Evolutionary conservation across 2,113 vertebrate species (phyloP), one percentile per base, ranked within the genome.

Genomic region (Plecotus auritus): DNA sequence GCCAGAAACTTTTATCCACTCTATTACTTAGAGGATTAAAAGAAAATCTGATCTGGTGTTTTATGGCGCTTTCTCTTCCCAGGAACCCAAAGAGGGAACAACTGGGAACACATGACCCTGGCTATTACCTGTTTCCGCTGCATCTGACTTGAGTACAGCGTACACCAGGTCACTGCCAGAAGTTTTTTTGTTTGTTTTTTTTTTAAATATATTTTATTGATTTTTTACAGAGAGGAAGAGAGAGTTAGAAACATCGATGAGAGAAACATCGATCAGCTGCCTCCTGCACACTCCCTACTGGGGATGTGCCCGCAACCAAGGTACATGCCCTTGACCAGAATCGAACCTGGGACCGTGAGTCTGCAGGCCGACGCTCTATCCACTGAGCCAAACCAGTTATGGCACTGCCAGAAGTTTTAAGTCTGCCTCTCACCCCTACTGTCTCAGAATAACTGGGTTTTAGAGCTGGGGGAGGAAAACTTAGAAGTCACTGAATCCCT

Each of bases 1-100:
- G 95, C 87, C 93, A 94, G 92, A 96, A 96, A 95, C 85, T 93
- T 95, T 94, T 93, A 95, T 95, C 88, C 88, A 95, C 91, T 97
- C 94, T 89, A 93, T 89, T 95, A 95, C 94, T 96, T 95, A 92
- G 69, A 86, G 83, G 95, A 97, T 97, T 96, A 97, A 95, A 95
- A 96, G 95, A 96, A 88, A 94, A 96, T 84, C 9, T 92, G 95
- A 97, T 94, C 94, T 95, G 88, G 93, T 96, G 96, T 92, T 98
- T 97, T 97, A 94, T 96, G 95, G 95, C 93, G 77, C 92, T 97
- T 98, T 98, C 88, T 97, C 97, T 94, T 96, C 94, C 56, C 88
- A 97, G 92, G 95, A 95, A 97, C 95, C 96, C 95, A 93, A 91
- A 96, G 92, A 96, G 94, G 90, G 95, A 96, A 94, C 89, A 90